A percentile compares a stretch with the other conserved stretches of the same genome.
Evolutionary conservation across 2,888 invertebrate species (phyloP).

Genomic region (Habrosyne pyritoides): DNA sequence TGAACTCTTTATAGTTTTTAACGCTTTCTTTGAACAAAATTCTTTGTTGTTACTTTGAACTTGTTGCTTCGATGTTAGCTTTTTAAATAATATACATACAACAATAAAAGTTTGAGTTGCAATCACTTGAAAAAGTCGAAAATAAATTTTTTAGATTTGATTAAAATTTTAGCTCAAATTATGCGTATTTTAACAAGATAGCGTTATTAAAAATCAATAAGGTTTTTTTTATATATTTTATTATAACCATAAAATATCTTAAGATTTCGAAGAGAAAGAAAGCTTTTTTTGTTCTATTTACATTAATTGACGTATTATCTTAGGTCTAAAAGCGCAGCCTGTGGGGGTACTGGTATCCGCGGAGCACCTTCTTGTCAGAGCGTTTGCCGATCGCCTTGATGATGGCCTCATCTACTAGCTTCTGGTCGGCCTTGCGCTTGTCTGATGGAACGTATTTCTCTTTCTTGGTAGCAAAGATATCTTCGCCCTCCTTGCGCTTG

Average conservation of each 20-base stretch:
- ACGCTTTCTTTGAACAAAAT: not conserved
- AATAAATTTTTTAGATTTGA: too few relatives aligned
- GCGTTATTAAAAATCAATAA: too few relatives aligned
- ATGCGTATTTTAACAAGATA: too few relatives aligned
- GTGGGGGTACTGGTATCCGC: slow-evolving; percentile 98
- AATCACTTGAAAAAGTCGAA: too few relatives aligned
- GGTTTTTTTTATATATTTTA: too few relatives aligned
- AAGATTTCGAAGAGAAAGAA: too few relatives aligned
- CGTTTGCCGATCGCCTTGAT: slow-evolving; percentile 93
- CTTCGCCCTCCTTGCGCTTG: slow-evolving; percentile 95
- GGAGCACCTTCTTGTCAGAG: slow-evolving; percentile 92
- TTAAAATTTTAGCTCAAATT: too few relatives aligned
- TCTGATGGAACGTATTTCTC: slow-evolving; percentile 95
- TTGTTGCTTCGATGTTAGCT: not conserved
- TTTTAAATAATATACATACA: too few relatives aligned
- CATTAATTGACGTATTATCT: slow-evolving; percentile 49
- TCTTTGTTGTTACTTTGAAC: not conserved
- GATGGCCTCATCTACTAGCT: slow-evolving; percentile 90
- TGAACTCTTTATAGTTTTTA: not conserved
- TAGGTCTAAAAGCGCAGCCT: slow-evolving; percentile 94
- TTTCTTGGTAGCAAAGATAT: slow-evolving; percentile 97
- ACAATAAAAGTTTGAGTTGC: too few relatives aligned
- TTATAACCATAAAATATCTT: too few relatives aligned
- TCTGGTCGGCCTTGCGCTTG: slow-evolving; percentile 96
- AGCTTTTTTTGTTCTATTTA: too few relatives aligned